phyloP scores from a whole-genome alignment of 2,888 invertebrate genomes.

The Eulithis testata region DNA sequence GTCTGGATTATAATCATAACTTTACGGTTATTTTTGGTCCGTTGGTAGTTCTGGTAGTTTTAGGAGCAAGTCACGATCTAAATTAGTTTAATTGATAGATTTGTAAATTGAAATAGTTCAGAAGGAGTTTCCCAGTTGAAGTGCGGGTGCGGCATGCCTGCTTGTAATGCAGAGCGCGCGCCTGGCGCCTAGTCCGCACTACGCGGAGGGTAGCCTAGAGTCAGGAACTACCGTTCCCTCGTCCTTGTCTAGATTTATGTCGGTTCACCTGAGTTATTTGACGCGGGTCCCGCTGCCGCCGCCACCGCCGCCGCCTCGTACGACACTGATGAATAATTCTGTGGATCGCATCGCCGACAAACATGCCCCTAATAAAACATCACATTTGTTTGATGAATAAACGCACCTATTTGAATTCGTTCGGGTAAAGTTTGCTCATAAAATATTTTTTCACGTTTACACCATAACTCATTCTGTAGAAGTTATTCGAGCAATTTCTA shows the following conservation, averaged over 20 bases:
- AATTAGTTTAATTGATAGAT: too few species aligned
- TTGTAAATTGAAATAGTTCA: background rate
- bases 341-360: slow-evolving; percentile 1
- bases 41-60: background rate
- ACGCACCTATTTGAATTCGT: slow-evolving; percentile 7
- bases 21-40: slow-evolving; percentile 1
- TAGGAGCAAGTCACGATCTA: background rate
- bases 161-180: background rate
- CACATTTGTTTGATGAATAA: slow-evolving; percentile 20
- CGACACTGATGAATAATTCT: slow-evolving; percentile 17
- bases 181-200: background rate
- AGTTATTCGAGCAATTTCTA: slow-evolving; percentile 44
- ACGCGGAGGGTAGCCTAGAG: background rate
- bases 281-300: slow-evolving; percentile 1
- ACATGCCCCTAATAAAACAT: slow-evolving; percentile 14
- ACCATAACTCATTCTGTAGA: slow-evolving; percentile 36
- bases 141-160: background rate
- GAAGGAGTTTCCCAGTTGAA: background rate
- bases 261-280: slow-evolving; percentile 21
- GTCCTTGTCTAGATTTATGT: slow-evolving; percentile 22
- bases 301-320: background rate
- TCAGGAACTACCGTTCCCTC: background rate
- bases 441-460: slow-evolving; percentile 39
- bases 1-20: slow-evolving; percentile 15
- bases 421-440: slow-evolving; percentile 30